Evolutionary conservation across 2,113 vertebrate species (phyloP).

Genomic region (Odontophorus gujanensis): DNA sequence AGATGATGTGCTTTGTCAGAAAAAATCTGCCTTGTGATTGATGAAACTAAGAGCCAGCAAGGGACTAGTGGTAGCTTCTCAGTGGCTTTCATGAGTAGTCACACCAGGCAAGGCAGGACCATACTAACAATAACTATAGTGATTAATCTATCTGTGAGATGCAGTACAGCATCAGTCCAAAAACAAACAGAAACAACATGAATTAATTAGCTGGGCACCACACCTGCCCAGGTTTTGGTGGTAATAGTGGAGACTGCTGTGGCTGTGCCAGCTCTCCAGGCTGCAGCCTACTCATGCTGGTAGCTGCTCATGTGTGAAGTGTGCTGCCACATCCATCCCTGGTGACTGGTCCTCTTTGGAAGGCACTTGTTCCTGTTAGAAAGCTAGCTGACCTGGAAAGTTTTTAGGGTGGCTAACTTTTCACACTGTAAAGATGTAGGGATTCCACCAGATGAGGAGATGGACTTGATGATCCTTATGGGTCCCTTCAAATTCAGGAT

Average conservation of each 20-base stretch:
- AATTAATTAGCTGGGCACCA: background rate
- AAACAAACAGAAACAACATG: background rate
- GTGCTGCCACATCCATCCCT: background rate
- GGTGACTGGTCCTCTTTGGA: background rate
- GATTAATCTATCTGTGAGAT: background rate
- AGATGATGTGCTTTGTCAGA: background rate
- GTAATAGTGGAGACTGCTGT: background rate
- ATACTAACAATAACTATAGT: background rate
- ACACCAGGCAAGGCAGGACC: background rate
- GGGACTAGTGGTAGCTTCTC: background rate
- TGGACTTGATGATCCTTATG: too few species aligned
- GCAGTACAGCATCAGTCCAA: background rate
- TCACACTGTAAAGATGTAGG: background rate
- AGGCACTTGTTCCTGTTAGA: background rate
- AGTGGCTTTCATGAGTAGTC: background rate
- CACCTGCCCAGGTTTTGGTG: background rate
- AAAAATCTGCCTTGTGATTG: background rate
- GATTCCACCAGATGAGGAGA: too few species aligned
- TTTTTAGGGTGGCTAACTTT: background rate
- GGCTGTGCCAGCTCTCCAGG: background rate
- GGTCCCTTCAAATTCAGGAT: too few species aligned
- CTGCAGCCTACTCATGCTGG: background rate
- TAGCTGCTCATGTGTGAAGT: rapidly evolving
- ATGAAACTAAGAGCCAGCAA: background rate
- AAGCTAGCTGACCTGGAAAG: background rate